Percentiles rank a stretch among this genome's conserved stretches.
Conservation (phyloP, 2,113 vertebrate species). For the Eptesicus fuscus region DNA sequence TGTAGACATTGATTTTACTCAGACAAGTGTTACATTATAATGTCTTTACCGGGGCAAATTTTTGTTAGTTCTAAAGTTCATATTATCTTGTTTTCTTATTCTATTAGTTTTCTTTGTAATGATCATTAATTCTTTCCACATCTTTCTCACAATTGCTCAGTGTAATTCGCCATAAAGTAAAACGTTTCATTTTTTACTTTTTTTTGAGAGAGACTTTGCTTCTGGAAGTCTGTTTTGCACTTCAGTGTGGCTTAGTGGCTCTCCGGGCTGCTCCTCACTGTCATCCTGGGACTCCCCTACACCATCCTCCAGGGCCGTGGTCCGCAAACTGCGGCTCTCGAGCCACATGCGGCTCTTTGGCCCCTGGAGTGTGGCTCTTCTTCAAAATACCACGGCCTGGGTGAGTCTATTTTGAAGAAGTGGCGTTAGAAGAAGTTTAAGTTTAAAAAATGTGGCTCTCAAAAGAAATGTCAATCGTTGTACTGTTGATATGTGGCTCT, state of each 20-base stretch:
- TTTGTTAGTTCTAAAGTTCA: neutral
- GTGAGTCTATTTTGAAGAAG: too few relatives aligned
- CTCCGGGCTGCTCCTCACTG: neutral
- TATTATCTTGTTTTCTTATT: neutral
- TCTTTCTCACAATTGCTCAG: neutral
- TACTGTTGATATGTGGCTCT: too few relatives aligned
- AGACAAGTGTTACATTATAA: neutral
- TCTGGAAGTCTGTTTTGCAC: neutral
- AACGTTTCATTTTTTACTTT: neutral
- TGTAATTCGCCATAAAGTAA: neutral
- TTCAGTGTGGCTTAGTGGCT: too few relatives aligned
- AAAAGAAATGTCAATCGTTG: too few relatives aligned
- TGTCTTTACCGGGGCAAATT: neutral
- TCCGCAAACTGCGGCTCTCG: too few relatives aligned
- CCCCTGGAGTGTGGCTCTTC: too few relatives aligned
- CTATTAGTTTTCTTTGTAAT: neutral
- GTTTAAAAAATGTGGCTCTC: too few relatives aligned
- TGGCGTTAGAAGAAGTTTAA: too few relatives aligned
- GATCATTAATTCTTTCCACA: neutral
- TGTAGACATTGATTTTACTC: neutral
- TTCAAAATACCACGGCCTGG: too few relatives aligned
- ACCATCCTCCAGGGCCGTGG: too few relatives aligned
- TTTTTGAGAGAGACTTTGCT: neutral
- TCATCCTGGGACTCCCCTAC: neutral
- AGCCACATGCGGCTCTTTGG: too few relatives aligned